Evolutionary conservation across 2,113 vertebrate species (phyloP).

Genomic region (Lampris incognitus): DNA sequence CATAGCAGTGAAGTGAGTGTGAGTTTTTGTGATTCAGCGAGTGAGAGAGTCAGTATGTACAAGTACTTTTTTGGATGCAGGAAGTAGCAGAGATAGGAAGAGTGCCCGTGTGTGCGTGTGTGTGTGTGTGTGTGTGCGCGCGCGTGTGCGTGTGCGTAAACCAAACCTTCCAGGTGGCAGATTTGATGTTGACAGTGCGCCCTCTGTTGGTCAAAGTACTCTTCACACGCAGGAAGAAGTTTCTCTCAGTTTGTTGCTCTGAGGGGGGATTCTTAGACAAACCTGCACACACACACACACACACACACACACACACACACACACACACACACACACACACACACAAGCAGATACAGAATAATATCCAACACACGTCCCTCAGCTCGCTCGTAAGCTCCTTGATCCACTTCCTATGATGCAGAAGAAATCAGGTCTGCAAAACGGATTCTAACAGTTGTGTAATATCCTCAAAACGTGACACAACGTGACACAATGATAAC

Average conservation of each 20-base stretch:
- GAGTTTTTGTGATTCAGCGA: no score
- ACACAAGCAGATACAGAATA: not conserved
- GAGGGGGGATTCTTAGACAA: conserved; percentile 73
- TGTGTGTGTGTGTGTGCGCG: conserved; percentile 14
- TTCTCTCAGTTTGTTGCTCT: conserved; percentile 64
- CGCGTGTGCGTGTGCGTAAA: conserved; percentile 4
- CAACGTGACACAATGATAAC: no score
- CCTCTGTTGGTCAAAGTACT: conserved; percentile 87
- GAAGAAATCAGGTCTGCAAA: no score
- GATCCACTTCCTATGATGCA: no score
- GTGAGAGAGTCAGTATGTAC: no score
- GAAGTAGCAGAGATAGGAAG: not conserved
- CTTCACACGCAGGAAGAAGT: conserved; percentile 89
- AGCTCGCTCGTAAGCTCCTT: no score
- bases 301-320: not conserved
- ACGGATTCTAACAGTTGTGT: no score
- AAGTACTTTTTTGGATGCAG: no score
- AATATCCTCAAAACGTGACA: no score
- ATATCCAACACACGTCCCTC: not conserved
- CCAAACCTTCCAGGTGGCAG: conserved; percentile 88
- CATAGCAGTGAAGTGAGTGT: no score
- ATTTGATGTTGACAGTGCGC: conserved; percentile 89
- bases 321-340: not conserved
- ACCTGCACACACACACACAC: conserved; percentile 63
- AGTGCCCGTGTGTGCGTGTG: not conserved